Conservation (phyloP, 2,797 vertebrate genomes). For the Capromys pilorides region DNA sequence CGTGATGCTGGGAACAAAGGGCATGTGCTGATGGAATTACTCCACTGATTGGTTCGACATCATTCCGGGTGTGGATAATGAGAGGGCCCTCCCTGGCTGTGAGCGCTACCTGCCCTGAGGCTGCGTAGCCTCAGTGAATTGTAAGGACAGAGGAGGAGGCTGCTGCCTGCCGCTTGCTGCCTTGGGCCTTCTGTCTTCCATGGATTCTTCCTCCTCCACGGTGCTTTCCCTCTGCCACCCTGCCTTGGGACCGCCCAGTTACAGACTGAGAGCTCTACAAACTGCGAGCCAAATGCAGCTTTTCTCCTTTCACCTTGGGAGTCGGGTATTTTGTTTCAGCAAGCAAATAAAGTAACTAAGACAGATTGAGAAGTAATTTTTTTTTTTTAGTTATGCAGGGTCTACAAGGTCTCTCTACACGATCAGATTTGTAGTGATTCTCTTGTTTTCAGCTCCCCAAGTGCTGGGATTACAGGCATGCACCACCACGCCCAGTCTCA, state of each 20-base stretch:
- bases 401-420: no score
- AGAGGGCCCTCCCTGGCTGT: neutral
- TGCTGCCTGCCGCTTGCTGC: neutral
- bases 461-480: no score
- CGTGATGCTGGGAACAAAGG: neutral
- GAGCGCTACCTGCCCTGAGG: neutral
- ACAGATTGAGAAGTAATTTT: neutral
- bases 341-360: neutral
- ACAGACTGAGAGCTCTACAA: neutral
- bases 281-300: neutral
- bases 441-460: no score
- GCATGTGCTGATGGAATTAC: neutral
- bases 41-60: neutral
- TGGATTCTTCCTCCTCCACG: neutral
- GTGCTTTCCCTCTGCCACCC: neutral
- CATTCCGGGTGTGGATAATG: neutral
- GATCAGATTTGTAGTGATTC: no score
- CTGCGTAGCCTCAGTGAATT: neutral
- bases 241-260: neutral
- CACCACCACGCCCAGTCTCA: no score
- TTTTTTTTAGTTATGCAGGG: no score
- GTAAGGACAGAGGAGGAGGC: neutral
- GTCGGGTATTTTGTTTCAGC: neutral
- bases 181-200: neutral
- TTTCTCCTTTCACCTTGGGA: neutral